Conservation (phyloP, 1,140 invertebrate species). For the Drosophila ficusphila region DNA sequence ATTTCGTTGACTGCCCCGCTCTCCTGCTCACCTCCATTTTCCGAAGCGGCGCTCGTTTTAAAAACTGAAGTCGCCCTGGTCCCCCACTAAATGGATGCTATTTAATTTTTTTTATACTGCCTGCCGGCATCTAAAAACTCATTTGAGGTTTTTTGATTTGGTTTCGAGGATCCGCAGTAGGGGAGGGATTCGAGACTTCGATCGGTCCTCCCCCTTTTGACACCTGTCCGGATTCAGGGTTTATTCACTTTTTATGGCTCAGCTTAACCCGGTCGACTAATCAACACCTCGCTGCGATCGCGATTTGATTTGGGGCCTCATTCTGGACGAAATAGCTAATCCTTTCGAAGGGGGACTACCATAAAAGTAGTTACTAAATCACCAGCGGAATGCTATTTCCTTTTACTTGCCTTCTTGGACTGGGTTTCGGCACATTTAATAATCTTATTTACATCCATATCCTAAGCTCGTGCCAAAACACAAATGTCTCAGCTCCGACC, state of each 20-base stretch:
- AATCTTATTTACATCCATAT: neutral
- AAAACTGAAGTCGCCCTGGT: conserved; percentile 52
- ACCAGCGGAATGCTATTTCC: neutral
- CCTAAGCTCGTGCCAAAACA: conserved; percentile 9
- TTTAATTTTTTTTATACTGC: conserved; percentile 82
- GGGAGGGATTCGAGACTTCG: neutral
- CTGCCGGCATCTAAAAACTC: conserved; percentile 65
- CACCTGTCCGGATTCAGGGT: conserved; percentile 38
- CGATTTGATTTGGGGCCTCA: neutral
- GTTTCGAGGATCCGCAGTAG: neutral
- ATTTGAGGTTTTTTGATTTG: conserved; percentile 1
- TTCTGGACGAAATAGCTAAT: neutral
- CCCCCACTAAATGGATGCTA: conserved; percentile 73
- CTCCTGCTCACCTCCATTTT: neutral
- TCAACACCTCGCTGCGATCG: conserved; percentile 38
- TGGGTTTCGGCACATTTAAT: no score
- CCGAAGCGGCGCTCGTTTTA: conserved; percentile 59
- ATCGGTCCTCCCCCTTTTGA: neutral
- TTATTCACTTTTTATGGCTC: conserved; percentile 43
- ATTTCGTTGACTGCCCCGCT: neutral
- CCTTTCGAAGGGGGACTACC: neutral
- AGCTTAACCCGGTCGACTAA: conserved; percentile 26
- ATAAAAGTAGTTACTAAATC: neutral
- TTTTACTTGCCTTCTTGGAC: no score
- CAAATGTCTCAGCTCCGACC: neutral